Conservation (phyloP, 1,140 invertebrate genomes). For the Bombus fervidus region DNA sequence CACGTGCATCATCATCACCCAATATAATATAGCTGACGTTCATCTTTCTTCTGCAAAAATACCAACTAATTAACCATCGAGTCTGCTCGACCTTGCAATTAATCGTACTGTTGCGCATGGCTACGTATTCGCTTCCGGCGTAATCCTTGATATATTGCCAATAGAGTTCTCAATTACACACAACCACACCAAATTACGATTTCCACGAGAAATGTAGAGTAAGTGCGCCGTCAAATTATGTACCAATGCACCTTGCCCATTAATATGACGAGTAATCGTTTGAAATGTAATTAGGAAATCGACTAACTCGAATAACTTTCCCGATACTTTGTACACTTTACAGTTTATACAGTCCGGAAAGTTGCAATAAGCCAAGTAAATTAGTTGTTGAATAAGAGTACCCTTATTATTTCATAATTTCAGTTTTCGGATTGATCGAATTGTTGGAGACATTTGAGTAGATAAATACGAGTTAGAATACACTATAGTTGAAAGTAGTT, state of each 20-base stretch:
- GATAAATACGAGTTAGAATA: background rate
- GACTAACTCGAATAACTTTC: background rate
- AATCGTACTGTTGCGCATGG: conserved; percentile 39
- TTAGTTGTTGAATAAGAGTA: background rate
- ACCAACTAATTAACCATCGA: conserved; percentile 37
- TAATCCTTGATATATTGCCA: conserved; percentile 26
- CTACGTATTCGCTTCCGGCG: conserved; percentile 32
- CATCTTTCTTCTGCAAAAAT: conserved; percentile 39
- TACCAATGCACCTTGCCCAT: too few species aligned
- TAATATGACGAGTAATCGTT: background rate
- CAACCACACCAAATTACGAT: background rate
- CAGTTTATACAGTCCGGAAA: background rate
- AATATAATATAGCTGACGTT: conserved; percentile 19
- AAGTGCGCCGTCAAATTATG: background rate
- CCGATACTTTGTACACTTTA: background rate
- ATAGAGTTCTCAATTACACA: conserved; percentile 21
- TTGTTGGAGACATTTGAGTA: background rate
- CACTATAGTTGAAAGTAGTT: background rate
- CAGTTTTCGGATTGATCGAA: background rate
- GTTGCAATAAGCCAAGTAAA: too few species aligned
- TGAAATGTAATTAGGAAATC: background rate
- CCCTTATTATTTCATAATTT: background rate
- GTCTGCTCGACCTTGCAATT: conserved; percentile 51
- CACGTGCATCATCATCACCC: conserved; percentile 28
- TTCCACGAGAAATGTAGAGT: background rate